Conservation (phyloP, 2,113 vertebrate species). For the Mustela nigripes region DNA sequence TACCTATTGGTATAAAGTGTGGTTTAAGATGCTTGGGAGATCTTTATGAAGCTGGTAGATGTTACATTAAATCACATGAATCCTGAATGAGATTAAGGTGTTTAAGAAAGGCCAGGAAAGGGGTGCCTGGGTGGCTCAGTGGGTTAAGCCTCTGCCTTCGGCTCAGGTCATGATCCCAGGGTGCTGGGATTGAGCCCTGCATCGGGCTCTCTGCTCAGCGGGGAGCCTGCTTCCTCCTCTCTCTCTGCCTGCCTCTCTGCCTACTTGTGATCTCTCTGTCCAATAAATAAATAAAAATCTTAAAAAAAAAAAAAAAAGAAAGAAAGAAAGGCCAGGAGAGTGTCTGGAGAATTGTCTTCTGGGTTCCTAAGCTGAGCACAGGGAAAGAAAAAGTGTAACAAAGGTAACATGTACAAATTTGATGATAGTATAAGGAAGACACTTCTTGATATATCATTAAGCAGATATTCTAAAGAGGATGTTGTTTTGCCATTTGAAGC, state of each 20-base stretch:
- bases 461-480: not conserved
- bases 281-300: no score
- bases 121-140: no score
- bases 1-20: not conserved
- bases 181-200: no score
- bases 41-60: not conserved
- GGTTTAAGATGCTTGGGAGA: not conserved
- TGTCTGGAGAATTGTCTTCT: not conserved
- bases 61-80: not conserved
- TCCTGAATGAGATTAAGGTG: not conserved
- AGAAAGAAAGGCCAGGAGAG: not conserved
- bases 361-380: not conserved
- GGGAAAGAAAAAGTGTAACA: not conserved
- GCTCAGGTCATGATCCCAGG: no score
- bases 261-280: no score
- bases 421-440: not conserved
- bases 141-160: no score
- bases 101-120: not conserved
- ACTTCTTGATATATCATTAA: not conserved
- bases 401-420: not conserved
- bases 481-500: not conserved
- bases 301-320: no score
- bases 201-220: no score
- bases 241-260: no score
- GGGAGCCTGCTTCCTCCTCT: no score